Conservation (phyloP, 2,113 vertebrate species). For the Eurypyga helias region DNA sequence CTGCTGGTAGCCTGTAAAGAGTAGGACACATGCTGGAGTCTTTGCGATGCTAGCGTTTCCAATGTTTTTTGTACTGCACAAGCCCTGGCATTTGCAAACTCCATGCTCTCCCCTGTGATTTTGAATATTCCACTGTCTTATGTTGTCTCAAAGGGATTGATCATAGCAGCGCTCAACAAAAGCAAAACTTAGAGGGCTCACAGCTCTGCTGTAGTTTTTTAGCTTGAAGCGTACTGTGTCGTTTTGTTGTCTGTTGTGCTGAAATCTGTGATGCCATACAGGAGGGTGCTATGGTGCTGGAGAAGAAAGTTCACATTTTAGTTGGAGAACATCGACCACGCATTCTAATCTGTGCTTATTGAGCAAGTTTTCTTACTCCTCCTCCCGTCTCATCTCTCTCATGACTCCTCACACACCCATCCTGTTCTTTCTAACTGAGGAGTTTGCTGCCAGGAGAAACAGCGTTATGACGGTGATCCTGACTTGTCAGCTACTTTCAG, state of each 20-base stretch:
- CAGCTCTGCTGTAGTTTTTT: not conserved
- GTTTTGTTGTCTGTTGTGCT: constrained; percentile 6
- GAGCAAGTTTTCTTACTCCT: not conserved
- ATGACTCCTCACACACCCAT: not conserved
- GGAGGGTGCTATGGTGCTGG: not conserved
- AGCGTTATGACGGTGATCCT: not conserved
- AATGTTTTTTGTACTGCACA: not conserved
- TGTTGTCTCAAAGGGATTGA: not conserved
- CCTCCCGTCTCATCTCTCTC: not conserved
- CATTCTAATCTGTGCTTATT: not conserved
- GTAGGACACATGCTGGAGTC: not conserved
- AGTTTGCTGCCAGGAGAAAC: constrained; percentile 25
- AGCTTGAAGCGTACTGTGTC: not conserved
- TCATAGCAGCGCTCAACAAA: not conserved
- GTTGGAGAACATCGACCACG: not conserved
- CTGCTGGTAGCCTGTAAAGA: constrained; percentile 43
- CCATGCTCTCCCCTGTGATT: not conserved
- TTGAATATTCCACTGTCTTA: not conserved
- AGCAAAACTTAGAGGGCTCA: not conserved
- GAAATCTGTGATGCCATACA: not conserved
- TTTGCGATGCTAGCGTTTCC: not conserved
- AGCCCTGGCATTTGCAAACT: not conserved
- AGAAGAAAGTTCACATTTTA: not conserved
- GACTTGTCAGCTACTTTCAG: not conserved
- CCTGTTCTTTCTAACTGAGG: not conserved